Percentiles rank a stretch among this genome's conserved stretches.
Evolutionary conservation across 30 jellyfish, hydroid and myxozoan genomes (phyloP).

Genomic region (Clytia hemisphaerica): DNA sequence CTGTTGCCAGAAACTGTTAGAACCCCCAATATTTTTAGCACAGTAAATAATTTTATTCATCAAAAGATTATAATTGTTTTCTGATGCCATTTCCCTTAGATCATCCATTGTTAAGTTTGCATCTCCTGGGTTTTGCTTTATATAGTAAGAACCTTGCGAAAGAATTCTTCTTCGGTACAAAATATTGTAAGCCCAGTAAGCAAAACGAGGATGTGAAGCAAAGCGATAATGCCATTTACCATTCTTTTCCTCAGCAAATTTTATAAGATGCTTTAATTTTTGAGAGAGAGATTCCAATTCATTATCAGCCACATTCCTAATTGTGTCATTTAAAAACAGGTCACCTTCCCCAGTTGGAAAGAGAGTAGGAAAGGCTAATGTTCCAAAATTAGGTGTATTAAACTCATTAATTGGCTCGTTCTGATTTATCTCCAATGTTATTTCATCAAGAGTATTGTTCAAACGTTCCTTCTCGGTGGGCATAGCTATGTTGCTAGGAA

Average conservation of each 20-base stretch:
- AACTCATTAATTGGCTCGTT: slow-evolving; percentile 7
- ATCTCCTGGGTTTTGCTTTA: slow-evolving; percentile 29
- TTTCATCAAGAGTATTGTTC: slow-evolving; percentile 10
- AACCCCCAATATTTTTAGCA: slow-evolving; percentile 20
- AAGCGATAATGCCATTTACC: not conserved
- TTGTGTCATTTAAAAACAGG: not conserved
- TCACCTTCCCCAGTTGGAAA: slow-evolving; percentile 25
- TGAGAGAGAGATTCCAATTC: slow-evolving; percentile 13
- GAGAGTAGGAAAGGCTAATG: slow-evolving; percentile 32
- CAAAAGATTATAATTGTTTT: not conserved
- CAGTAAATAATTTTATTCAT: slow-evolving; percentile 21
- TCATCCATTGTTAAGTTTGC: slow-evolving; percentile 1
- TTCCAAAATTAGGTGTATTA: slow-evolving; percentile 1
- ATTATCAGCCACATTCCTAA: not conserved
- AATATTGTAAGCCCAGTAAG: slow-evolving; percentile 37
- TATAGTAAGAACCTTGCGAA: slow-evolving; percentile 20
- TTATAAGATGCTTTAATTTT: slow-evolving; percentile 8
- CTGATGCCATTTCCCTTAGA: slow-evolving; percentile 18
- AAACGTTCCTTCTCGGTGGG: not conserved
- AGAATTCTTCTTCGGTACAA: slow-evolving; percentile 34
- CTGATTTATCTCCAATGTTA: slow-evolving; percentile 20
- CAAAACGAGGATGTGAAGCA: slow-evolving; percentile 37
- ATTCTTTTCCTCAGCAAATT: slow-evolving; percentile 12
- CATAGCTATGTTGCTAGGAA: not conserved
- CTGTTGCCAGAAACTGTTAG: slow-evolving; percentile 23